Evolutionary conservation across 1,140 invertebrate genomes (phyloP), one percentile per base, ranked within the genome.

Genomic region (Lordiphosa stackelbergi): DNA sequence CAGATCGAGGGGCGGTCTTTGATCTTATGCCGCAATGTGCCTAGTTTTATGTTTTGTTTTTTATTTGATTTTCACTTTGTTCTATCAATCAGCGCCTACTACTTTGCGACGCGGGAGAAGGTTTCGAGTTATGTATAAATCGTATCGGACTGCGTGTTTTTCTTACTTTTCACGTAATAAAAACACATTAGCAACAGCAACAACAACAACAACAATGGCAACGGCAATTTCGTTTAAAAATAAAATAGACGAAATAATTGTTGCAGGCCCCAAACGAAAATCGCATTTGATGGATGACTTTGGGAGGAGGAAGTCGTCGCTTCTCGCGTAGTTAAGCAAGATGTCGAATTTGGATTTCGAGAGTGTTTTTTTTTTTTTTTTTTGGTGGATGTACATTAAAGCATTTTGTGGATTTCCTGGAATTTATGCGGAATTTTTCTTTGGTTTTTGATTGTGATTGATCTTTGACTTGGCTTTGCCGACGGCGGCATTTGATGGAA

Each of bases 31-130:
- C 79, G 79, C 79, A 73, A 69, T 75, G 68, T 69, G 60, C 61
- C 64, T 58, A 61, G 60, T 78, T 84, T 66, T 59, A 83, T 84
- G 78, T 84, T 77, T 78, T 83, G 73, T 78, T 83, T 83, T 83
- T 83, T 84, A 84, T 83, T 83, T 83, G 78, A 83, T 83, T 84
- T 83, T 84, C 69, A 78, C 77, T 83, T 83, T 83, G 77, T 83
- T 83, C 78, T 84, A 83, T 83, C 78, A 84, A 84, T 84, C 78
- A 83, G 72, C 72, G 64, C 72, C 78, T 81, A 69, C 77, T 77
- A 81, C 71, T 75, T 71, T 64, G 72, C 71, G 77, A 81, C 77
- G 58, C 19, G 41, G 42, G 61, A 46, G 35, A 63, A 36, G 48
- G 41, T 12, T 46, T 56, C 40, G 41, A 52, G 68, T 71, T 66